Evolutionary conservation across 53 echinoderm and acorn worm species (phyloP), one percentile per base, ranked within the genome.

Genomic region (Temnopleurus reevesii): DNA sequence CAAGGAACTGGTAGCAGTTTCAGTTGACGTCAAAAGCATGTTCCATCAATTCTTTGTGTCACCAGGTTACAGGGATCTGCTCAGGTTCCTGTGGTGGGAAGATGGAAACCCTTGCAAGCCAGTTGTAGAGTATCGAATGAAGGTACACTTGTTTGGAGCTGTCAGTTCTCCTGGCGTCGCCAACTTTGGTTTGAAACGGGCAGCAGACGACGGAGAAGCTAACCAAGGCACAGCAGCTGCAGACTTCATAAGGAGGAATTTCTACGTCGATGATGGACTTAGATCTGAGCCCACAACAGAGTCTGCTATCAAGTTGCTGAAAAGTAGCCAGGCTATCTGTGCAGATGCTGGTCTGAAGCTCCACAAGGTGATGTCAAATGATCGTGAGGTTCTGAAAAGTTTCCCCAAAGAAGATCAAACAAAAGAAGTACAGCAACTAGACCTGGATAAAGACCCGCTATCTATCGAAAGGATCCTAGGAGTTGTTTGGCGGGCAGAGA

Each of bases 41-140:
- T 91, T 93, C 55, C 91, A 89, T 19, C 91, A 91, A 28, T 93
- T 93, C 79, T 76, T 47, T 45, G 89, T 93, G 0, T 55, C 47
- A 38, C 53, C 65, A 18, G 66, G 76, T 3, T 28, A 86, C 41
- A 36, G 89, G 4, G 84, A 93, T 77, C 61, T 93, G 47, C 64
- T 93, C 1, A 33, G 93, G 17, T 93, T 93, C 56, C 76, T 91
- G 33, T 93, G 91, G 91, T 91, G 82, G 90, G 71, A 86, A 46
- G 61, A 89, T 81, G 89, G 93, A 0, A 41, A 93, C 26, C 87
- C 64, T 13, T 26, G 29, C 33, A 90, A 84, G 8, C 47, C 63
- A 0, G 85, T 84, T 3, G 33, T 86, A 0, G 90, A 90, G 12
- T 86, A 90, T 46, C 12, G 90, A 4, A 86, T 92, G 93, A 90